Evolutionary conservation across 2,797 vertebrate genomes (phyloP).

Genomic region (Glyptemys insculpta): DNA sequence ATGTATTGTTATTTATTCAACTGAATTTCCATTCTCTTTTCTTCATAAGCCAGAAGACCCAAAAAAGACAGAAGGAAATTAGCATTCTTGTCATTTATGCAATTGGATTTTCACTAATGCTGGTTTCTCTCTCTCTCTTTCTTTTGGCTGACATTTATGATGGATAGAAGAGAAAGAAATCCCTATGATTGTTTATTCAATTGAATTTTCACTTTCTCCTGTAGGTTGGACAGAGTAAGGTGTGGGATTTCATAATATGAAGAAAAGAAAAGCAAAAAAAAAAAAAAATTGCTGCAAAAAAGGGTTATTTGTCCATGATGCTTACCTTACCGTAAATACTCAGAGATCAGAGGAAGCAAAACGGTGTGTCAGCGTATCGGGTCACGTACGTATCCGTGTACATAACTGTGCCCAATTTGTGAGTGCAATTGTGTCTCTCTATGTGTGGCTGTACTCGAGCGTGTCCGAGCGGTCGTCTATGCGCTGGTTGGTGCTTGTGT

Average conservation of each 20-base stretch:
- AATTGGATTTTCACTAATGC: conserved; percentile 17
- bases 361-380: background rate
- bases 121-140: conserved; percentile 24
- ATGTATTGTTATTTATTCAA: conserved; percentile 50
- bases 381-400: background rate
- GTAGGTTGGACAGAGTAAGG: background rate
- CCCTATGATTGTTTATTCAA: background rate
- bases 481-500: background rate
- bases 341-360: background rate
- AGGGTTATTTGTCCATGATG: background rate
- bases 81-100: conserved; percentile 54
- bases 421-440: background rate
- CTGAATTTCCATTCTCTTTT: conserved; percentile 66
- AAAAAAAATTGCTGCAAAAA: conserved; percentile 9
- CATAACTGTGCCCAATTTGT: background rate
- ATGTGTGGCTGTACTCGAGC: background rate
- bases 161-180: background rate
- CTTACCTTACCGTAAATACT: background rate
- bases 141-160: background rate
- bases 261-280: conserved; percentile 34
- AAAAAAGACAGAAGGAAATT: conserved; percentile 39
- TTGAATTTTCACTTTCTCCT: conserved; percentile 63
- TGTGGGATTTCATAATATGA: conserved; percentile 45
- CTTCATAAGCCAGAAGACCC: conserved; percentile 40
- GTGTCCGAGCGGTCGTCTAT: accelerated